phyloP scores from a whole-genome alignment of 2,113 vertebrate genomes.

The Xerus inauris region DNA sequence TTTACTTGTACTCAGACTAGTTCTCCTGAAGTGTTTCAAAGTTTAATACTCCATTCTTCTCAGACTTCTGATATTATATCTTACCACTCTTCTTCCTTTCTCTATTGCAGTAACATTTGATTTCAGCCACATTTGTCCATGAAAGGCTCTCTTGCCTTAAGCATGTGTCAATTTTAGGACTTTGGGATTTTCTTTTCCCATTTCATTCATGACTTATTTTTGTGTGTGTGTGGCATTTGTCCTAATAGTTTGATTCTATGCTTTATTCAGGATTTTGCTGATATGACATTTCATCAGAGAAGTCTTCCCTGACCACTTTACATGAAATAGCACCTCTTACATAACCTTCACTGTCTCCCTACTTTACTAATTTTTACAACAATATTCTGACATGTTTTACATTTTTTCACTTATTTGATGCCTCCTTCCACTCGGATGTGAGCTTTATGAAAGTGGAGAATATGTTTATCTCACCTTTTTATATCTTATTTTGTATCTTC shows the following conservation, averaged over 20 bases:
- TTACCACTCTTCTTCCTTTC: neutral
- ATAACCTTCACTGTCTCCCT: neutral
- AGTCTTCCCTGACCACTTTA: neutral
- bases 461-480: neutral
- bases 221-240: neutral
- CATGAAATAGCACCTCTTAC: neutral
- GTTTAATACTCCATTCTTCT: neutral
- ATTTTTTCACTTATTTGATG: neutral
- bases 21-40: neutral
- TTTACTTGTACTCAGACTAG: neutral
- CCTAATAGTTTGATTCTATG: neutral
- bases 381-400: neutral
- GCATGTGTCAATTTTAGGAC: too few relatives aligned
- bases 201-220: neutral
- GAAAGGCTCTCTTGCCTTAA: neutral
- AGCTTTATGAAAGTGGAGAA: neutral
- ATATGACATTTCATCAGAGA: neutral
- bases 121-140: neutral
- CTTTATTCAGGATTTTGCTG: neutral
- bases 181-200: neutral
- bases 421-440: neutral
- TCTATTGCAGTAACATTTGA: neutral
- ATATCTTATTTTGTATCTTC: neutral
- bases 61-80: neutral
- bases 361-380: neutral